Percentiles rank a stretch among this genome's conserved stretches.
phyloP scores from a whole-genome alignment of 2,113 vertebrate genomes.

The Heptranchias perlo region DNA sequence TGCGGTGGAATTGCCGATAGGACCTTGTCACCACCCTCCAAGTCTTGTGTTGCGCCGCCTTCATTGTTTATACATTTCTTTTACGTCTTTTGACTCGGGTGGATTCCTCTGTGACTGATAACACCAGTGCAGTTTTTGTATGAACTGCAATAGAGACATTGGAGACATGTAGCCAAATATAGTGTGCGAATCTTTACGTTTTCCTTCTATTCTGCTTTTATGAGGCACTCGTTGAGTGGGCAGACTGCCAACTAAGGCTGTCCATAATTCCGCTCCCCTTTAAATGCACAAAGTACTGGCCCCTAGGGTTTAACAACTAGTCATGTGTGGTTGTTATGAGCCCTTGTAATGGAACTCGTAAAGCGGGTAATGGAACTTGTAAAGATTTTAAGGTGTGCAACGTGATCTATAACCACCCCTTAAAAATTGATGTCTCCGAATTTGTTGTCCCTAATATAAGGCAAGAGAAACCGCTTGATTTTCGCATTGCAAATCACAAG shows the following conservation, averaged over 20 bases:
- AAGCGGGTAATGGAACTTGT: background rate
- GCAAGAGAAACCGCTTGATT: background rate
- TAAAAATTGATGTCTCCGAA: background rate
- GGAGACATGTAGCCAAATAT: background rate
- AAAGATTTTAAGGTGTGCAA: background rate
- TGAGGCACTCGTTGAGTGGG: background rate
- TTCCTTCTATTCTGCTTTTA: background rate
- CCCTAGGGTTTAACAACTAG: background rate
- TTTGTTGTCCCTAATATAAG: background rate
- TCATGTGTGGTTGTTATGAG: background rate
- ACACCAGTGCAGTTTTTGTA: background rate
- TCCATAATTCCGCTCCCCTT: background rate
- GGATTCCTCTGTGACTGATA: too few species aligned
- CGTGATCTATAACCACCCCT: background rate
- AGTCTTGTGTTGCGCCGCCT: background rate
- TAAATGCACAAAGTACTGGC: background rate
- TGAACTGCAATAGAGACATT: background rate
- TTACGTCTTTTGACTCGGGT: background rate
- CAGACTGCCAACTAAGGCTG: background rate
- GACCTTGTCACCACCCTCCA: background rate
- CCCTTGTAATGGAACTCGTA: background rate
- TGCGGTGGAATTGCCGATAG: background rate
- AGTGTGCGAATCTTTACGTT: too few species aligned
- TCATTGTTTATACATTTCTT: background rate
- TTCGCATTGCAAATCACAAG: background rate